Evolutionary conservation across 2,888 invertebrate genomes (phyloP).

Genomic region (Euphydryas editha): DNA sequence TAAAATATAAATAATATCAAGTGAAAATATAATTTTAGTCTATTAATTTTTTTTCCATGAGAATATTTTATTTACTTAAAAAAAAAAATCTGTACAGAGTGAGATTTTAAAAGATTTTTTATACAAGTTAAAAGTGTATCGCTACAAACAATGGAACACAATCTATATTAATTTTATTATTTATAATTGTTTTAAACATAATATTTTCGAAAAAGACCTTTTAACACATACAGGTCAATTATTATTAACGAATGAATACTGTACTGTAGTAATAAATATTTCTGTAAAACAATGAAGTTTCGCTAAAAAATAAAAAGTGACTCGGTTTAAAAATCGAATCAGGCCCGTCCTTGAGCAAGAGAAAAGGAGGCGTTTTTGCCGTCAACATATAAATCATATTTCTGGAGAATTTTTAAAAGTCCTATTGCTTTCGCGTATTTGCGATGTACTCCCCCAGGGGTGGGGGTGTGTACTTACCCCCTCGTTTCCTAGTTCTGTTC

Average conservation of each 20-base stretch:
- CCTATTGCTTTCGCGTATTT: slow-evolving; percentile 85
- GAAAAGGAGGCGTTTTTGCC: slow-evolving; percentile 74
- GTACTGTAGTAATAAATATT: slow-evolving; percentile 24
- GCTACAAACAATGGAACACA: no score
- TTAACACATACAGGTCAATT: slow-evolving; percentile 17
- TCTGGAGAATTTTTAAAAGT: slow-evolving; percentile 84
- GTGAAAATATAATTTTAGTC: no score
- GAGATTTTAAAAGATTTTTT: no score
- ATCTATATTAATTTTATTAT: not conserved
- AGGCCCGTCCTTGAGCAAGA: slow-evolving; percentile 78
- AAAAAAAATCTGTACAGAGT: no score
- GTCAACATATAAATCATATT: slow-evolving; percentile 85
- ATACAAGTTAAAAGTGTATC: no score
- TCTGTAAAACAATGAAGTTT: slow-evolving; percentile 48
- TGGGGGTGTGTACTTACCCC: slow-evolving; percentile 81
- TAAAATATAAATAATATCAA: no score
- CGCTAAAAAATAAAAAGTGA: slow-evolving; percentile 41
- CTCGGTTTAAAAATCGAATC: slow-evolving; percentile 83
- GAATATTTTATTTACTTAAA: no score
- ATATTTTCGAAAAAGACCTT: not conserved
- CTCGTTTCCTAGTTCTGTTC: slow-evolving; percentile 81
- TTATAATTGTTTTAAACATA: not conserved
- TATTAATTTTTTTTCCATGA: no score
- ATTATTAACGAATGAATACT: slow-evolving; percentile 31
- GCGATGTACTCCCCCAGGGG: slow-evolving; percentile 79